These are phyloP conservation scores for Tineola bisselliella DNA, from an alignment of 2,888 invertebrate genomes.

Conservation along the genomic window DNA sequence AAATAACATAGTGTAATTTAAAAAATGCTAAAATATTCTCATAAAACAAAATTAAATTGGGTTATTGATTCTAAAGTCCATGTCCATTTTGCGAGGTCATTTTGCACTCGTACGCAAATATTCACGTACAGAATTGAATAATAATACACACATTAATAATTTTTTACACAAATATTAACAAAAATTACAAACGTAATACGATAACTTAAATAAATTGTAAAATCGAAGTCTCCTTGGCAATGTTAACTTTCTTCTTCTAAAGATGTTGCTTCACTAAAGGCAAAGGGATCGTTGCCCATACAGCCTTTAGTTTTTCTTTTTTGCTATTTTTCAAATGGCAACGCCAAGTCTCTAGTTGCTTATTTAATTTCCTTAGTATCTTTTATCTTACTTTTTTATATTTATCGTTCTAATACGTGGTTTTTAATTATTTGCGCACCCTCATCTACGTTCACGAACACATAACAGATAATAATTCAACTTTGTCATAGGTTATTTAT, in stretches of 20 bases:
- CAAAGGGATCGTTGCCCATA: no score
- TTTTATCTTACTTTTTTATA: no score
- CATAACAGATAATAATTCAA: no score
- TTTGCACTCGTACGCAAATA: background rate
- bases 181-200: background rate
- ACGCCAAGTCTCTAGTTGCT: no score
- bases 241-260: background rate
- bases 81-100: conserved; percentile 15
- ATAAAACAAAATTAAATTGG: conserved; percentile 28
- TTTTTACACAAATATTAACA: background rate
- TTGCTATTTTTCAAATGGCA: no score
- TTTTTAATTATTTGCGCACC: no score
- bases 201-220: background rate
- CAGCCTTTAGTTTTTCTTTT: no score
- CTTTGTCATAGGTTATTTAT: no score
- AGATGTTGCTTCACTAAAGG: background rate
- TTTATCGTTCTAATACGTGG: no score
- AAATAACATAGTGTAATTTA: conserved; percentile 3
- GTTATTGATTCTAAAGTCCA: conserved; percentile 62
- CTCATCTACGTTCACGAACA: no score
- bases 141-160: background rate
- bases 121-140: background rate
- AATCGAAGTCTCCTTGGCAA: background rate
- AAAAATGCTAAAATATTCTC: background rate
- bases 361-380: no score